These are phyloP conservation scores for Denticeps clupeoides DNA, from an alignment of 2,797 vertebrate genomes.

Conservation along the genomic window DNA sequence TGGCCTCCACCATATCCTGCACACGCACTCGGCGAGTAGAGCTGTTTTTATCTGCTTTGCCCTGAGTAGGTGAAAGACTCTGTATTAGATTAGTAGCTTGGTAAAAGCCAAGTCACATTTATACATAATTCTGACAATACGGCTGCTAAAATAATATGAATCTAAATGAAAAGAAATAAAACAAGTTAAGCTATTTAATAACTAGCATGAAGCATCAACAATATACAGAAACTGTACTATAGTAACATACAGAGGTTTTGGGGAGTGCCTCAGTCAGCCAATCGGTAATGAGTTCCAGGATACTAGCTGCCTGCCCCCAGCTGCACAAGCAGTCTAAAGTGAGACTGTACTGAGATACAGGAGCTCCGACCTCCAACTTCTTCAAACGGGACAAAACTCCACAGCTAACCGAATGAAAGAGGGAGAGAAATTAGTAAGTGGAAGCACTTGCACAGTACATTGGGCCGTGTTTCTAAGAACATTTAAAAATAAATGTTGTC, in stretches of 20 bases:
- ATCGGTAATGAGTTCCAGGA: slow-evolving; percentile 70
- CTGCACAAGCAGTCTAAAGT: slow-evolving; percentile 82
- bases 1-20: slow-evolving; percentile 52
- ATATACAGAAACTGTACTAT: too few species aligned
- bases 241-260: slow-evolving; percentile 47
- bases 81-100: background rate
- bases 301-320: slow-evolving; percentile 72
- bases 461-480: too few species aligned
- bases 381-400: slow-evolving; percentile 75
- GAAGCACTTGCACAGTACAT: too few species aligned
- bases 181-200: too few species aligned
- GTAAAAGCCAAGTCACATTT: background rate
- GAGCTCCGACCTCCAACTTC: slow-evolving; percentile 53
- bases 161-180: too few species aligned
- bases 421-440: background rate
- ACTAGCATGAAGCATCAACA: too few species aligned
- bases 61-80: slow-evolving; percentile 39
- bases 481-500: too few species aligned
- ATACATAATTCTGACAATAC: too few species aligned
- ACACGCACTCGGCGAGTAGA: slow-evolving; percentile 59
- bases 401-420: slow-evolving; percentile 52
- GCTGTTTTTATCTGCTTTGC: slow-evolving; percentile 6
- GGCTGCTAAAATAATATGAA: too few species aligned
- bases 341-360: slow-evolving; percentile 53
- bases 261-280: slow-evolving; percentile 64